Base-by-base conservation (phyloP, 1,140 invertebrate genomes). In the Listronotus oregonensis region DNA sequence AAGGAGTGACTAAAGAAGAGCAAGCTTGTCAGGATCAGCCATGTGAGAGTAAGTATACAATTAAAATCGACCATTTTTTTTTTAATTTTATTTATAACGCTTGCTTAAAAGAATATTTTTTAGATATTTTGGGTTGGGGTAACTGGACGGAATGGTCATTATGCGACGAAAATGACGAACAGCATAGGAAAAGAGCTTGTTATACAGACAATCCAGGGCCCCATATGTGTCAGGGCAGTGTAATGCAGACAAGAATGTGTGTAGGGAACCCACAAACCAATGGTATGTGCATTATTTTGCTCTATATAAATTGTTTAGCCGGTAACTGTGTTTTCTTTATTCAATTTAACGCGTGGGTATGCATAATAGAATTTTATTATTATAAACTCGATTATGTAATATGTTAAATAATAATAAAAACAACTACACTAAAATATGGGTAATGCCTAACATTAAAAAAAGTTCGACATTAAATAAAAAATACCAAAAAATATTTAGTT, bases 91-190 rank as follows among this genome's bases (percentile, higher is more conserved):
- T 27, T 27, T 5, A 27, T 27, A 3, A 27, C 21, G 21, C 21
- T 27, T 5, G 21, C 21, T 27, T 27, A 27, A 27, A 27, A 5
- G 5, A 27, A 51, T 66, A 62, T 47, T 66, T 71, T 77, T 40
- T 66, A 85, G 84, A 83, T 68, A 77, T 83, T 52, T 71, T 82
- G 32, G 85, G 85, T 17, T 85, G 83, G 83, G 80, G 86, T 14
- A 76, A 80, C 0, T 93, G 91, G 91, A 85, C 85, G 1, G 79
- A 79, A 31, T 93, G 91, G 91, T 87, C 87, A 0, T 67, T 78
- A 7, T 93, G 91, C 72, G 85, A 87, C 31, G 78, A 79, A 9
- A 83, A 86, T 54, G 85, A 85, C 62, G 82, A 89, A 27, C 88
- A 90, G 59, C 80, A 87, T 10, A 78, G 89, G 2, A 85, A 85